Conservation (phyloP, 2,797 vertebrate genomes). For the Antrozous pallidus region DNA sequence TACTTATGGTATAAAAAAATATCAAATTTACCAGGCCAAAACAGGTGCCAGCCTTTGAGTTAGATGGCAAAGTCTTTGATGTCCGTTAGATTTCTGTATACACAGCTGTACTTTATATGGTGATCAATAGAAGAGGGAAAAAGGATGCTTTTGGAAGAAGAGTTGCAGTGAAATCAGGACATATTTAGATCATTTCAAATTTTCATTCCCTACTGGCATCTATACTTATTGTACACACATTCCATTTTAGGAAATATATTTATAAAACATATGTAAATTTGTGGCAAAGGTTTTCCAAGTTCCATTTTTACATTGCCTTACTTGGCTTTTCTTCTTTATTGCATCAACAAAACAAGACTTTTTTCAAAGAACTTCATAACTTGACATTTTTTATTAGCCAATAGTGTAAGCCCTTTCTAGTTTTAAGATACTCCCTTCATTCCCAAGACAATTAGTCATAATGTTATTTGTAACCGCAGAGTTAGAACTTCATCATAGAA, state of each 20-base stretch:
- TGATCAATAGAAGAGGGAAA: too few relatives aligned
- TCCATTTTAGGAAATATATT: slow-evolving; percentile 5
- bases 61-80: background rate
- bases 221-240: background rate
- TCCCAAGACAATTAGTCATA: slow-evolving; percentile 14
- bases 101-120: too few relatives aligned
- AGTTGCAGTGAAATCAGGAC: background rate
- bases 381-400: background rate
- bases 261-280: background rate
- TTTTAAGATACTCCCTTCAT: slow-evolving; percentile 31
- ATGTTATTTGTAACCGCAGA: background rate
- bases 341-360: background rate
- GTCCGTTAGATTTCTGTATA: too few relatives aligned
- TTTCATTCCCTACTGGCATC: background rate
- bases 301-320: background rate
- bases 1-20: background rate
- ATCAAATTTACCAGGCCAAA: background rate
- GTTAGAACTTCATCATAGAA: slow-evolving; percentile 4
- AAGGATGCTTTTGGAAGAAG: too few relatives aligned
- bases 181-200: background rate
- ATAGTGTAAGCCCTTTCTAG: background rate
- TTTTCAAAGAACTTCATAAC: background rate
- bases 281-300: background rate
- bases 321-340: slow-evolving; percentile 23
- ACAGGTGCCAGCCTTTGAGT: background rate